Percentiles rank a stretch among this genome's conserved stretches.
Evolutionary conservation across 2,113 vertebrate species (phyloP).

Genomic region (Lutjanus erythropterus): DNA sequence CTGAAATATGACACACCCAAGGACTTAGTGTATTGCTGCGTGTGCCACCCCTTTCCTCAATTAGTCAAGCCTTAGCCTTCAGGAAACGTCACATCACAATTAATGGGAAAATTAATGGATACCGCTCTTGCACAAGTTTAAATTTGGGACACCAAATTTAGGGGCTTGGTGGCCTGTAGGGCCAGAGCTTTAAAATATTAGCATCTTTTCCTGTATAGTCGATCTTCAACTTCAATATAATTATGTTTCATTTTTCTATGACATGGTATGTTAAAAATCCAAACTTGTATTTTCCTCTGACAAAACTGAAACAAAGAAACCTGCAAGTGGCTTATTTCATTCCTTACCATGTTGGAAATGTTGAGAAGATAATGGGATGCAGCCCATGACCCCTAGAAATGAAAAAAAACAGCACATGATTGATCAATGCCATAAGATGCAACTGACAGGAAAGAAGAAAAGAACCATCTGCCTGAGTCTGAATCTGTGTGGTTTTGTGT

Average conservation of each 20-base stretch:
- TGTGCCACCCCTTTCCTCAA: too few relatives aligned
- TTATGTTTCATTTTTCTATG: not conserved
- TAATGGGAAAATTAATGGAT: too few relatives aligned
- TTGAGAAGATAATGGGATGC: not conserved
- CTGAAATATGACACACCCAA: too few relatives aligned
- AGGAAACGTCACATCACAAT: too few relatives aligned
- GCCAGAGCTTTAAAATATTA: too few relatives aligned
- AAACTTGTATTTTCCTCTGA: not conserved
- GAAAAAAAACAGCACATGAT: not conserved
- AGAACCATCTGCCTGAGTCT: constrained; percentile 1
- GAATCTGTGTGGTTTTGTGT: not conserved
- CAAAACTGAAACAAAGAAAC: not conserved
- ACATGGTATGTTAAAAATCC: not conserved
- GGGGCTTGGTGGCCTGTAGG: too few relatives aligned
- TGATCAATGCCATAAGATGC: constrained; percentile 7
- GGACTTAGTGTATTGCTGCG: too few relatives aligned
- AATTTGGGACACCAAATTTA: too few relatives aligned
- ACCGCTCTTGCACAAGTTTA: too few relatives aligned
- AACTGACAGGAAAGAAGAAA: constrained; percentile 2
- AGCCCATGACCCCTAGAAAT: not conserved
- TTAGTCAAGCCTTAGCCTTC: too few relatives aligned
- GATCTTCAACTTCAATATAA: not conserved
- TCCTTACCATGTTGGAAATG: not conserved
- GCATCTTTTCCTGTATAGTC: too few relatives aligned
- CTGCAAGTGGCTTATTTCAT: not conserved